phyloP scores from a whole-genome alignment of 2,113 vertebrate genomes.

The Hypomesus transpacificus region DNA sequence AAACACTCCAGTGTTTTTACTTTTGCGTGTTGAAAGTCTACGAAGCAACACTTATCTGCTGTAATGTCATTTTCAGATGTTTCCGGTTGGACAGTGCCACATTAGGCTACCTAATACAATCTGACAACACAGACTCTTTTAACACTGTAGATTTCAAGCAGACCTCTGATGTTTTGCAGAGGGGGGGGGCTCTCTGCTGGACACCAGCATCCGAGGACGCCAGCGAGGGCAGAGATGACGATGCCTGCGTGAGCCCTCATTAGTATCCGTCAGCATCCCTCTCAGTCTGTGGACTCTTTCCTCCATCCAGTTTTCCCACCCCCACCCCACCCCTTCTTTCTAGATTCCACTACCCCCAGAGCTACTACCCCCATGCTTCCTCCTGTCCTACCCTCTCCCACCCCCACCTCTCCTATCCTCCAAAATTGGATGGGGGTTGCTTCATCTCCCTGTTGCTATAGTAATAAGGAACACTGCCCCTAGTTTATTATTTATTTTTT shows the following conservation, averaged over 20 bases:
- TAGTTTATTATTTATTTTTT: slow-evolving; percentile 52
- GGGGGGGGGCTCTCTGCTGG: background rate
- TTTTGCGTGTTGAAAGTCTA: no score
- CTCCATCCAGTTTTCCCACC: slow-evolving; percentile 29
- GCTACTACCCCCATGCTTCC: slow-evolving; percentile 24
- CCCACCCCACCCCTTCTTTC: background rate
- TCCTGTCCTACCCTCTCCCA: slow-evolving; percentile 32
- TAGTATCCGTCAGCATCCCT: background rate
- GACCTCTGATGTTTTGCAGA: no score
- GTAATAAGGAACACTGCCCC: slow-evolving; percentile 69
- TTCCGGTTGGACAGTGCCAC: background rate
- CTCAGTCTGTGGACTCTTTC: background rate
- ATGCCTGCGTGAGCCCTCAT: slow-evolving; percentile 3
- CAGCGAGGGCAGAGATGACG: slow-evolving; percentile 33
- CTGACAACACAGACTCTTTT: no score
- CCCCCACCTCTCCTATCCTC: slow-evolving; percentile 31
- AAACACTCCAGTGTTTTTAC: no score
- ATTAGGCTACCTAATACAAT: no score
- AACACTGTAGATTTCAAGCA: no score
- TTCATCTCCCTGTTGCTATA: slow-evolving; percentile 74
- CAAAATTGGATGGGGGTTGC: slow-evolving; percentile 65
- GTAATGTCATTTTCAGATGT: slow-evolving; percentile 43
- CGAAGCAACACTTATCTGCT: no score
- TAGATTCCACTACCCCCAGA: slow-evolving; percentile 9
- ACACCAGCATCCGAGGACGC: slow-evolving; percentile 32